Evolutionary conservation across 2,113 vertebrate genomes (phyloP).

Genomic region (Fulica atra): DNA sequence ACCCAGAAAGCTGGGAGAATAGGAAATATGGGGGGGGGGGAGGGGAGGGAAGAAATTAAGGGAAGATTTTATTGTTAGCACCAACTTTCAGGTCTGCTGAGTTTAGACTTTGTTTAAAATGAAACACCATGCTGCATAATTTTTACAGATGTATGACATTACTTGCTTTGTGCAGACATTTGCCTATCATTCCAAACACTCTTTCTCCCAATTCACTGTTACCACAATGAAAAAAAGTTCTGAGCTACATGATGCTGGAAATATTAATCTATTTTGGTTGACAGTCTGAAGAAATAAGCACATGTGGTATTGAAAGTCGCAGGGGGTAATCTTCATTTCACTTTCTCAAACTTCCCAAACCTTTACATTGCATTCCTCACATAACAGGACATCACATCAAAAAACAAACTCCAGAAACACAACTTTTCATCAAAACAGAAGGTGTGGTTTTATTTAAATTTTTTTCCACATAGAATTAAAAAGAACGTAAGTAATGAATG

Average conservation of each 20-base stretch:
- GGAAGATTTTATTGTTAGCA: neutral
- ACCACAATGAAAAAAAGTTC: neutral
- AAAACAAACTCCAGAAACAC: neutral
- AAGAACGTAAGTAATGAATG: neutral
- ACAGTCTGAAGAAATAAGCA: neutral
- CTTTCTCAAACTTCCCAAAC: neutral
- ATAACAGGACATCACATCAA: neutral
- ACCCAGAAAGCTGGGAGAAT: neutral
- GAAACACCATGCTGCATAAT: neutral
- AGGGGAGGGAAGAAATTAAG: neutral
- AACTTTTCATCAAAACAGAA: neutral
- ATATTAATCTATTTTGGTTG: neutral
- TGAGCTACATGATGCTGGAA: neutral
- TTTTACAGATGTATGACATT: neutral
- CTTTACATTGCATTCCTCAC: neutral
- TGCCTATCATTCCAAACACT: neutral
- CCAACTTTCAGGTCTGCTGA: neutral
- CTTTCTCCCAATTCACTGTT: neutral
- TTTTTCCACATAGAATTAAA: neutral
- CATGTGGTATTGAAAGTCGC: no score
- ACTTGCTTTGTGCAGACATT: neutral
- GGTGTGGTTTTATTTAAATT: neutral
- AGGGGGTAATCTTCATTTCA: neutral
- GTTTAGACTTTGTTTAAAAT: neutral
- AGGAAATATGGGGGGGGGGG: neutral